A percentile compares a stretch with the other conserved stretches of the same genome.
Conservation (phyloP, 2,888 invertebrate species). For the Cosmopolites sordidus region DNA sequence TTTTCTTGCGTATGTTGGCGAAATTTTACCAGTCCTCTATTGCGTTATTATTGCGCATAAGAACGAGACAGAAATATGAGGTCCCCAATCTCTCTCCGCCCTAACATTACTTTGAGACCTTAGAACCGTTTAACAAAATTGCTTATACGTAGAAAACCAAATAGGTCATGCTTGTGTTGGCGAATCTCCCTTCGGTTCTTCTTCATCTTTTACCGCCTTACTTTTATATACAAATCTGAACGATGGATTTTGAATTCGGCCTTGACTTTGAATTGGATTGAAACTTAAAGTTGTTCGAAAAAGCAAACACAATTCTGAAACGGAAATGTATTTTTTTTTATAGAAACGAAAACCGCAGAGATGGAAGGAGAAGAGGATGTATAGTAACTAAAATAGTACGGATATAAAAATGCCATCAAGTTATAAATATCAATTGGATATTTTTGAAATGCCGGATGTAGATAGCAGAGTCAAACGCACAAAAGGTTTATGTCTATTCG, state of each 20-base stretch:
- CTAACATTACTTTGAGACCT: no score
- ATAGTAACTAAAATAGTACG: no score
- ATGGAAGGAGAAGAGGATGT: no score
- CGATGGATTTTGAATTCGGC: neutral
- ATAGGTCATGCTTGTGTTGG: neutral
- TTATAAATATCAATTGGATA: no score
- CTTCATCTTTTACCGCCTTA: neutral
- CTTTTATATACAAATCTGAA: neutral
- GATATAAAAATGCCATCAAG: no score
- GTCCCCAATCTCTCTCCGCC: neutral
- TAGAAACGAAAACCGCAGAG: no score
- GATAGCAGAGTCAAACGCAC: no score
- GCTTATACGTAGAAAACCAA: conserved; percentile 1
- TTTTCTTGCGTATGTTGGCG: neutral
- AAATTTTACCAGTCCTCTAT: neutral
- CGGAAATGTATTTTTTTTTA: no score
- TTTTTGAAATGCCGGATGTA: no score
- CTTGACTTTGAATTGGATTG: neutral
- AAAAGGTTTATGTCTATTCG: no score
- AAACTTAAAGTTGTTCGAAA: neutral
- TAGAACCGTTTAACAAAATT: neutral
- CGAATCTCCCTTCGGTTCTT: neutral
- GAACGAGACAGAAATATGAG: neutral
- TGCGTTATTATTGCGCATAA: neutral
- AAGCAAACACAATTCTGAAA: neutral